These are phyloP conservation scores for Urocolius indicus DNA, from an alignment of 2,113 vertebrate genomes.

Conservation along the genomic window DNA sequence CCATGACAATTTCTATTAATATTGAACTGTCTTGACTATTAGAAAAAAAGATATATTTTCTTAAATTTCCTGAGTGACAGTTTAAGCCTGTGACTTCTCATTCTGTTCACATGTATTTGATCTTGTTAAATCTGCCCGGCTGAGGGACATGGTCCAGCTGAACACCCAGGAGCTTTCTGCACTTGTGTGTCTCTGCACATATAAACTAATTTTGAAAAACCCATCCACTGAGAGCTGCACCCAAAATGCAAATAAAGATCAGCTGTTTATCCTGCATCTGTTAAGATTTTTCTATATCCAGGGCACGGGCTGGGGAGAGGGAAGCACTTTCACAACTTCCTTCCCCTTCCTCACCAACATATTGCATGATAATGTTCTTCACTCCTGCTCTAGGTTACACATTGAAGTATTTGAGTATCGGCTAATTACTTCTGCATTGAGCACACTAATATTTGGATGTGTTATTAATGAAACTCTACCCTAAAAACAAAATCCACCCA, in stretches of 20 bases:
- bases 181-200: not conserved
- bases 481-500: not conserved
- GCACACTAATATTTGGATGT: not conserved
- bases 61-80: not conserved
- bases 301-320: no score
- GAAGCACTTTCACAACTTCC: not conserved
- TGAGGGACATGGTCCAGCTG: not conserved
- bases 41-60: no score
- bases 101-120: not conserved
- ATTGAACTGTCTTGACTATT: not conserved
- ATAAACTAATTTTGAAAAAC: not conserved
- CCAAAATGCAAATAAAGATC: not conserved
- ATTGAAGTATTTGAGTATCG: not conserved
- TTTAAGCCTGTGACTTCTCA: not conserved
- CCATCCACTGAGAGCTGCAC: not conserved
- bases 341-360: not conserved
- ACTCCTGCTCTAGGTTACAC: not conserved
- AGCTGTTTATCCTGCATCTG: not conserved
- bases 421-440: not conserved
- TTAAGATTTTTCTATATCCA: not conserved
- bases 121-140: not conserved
- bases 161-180: not conserved
- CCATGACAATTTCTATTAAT: not conserved
- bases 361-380: rapidly evolving
- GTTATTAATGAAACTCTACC: not conserved